phyloP scores from a whole-genome alignment of 1,140 invertebrate species.

The Heliconius hermathena region DNA sequence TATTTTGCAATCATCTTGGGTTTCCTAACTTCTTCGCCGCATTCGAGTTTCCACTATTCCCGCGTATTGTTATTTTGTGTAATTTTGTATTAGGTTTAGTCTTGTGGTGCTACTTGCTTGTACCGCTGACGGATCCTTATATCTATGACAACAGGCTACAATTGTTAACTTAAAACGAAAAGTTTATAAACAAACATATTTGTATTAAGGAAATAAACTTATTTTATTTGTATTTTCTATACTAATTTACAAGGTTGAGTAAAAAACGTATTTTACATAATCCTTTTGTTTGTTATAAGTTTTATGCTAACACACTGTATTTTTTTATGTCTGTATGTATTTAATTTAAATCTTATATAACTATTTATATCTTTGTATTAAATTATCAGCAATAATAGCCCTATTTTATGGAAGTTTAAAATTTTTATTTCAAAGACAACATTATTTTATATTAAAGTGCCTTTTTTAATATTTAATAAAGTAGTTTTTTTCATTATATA shows the following conservation, averaged over 20 bases:
- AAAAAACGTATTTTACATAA: not conserved
- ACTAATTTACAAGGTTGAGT: not conserved
- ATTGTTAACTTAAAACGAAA: constrained; percentile 38
- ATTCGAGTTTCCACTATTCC: constrained; percentile 84
- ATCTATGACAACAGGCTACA: constrained; percentile 89
- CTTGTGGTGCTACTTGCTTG: constrained; percentile 89
- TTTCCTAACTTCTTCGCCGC: constrained; percentile 94
- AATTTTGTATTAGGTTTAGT: constrained; percentile 90
- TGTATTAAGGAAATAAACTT: not conserved
- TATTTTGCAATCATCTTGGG: constrained; percentile 98
- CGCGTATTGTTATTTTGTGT: constrained; percentile 84
- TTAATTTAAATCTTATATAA: no score
- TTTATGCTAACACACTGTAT: no score
- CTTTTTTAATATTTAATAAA: no score
- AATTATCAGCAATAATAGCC: no score
- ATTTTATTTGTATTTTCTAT: not conserved
- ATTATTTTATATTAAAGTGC: no score
- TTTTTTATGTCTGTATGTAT: no score
- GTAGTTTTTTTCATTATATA: no score
- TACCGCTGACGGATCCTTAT: constrained; percentile 89
- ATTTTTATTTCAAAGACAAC: no score
- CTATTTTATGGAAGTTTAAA: no score
- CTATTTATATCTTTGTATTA: no score
- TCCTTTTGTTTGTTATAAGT: no score
- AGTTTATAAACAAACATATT: not conserved